Percentiles rank a stretch among this genome's conserved stretches.
These are phyloP conservation scores for Phalangium opilio DNA, from an alignment of 2,888 invertebrate genomes.

Conservation along the genomic window DNA sequence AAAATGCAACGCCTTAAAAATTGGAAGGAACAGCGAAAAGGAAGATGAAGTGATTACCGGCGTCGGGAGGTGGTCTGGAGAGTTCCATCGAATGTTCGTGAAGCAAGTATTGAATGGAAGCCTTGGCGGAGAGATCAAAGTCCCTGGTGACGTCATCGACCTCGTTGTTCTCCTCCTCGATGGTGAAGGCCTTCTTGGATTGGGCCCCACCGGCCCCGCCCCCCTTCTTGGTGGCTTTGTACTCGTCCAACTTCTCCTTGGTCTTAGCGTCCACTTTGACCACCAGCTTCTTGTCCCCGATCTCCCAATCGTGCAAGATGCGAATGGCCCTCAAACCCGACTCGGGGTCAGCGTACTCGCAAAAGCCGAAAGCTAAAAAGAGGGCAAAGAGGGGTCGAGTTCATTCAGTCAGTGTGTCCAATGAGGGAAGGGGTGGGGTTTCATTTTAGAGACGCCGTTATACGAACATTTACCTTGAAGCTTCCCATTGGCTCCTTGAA, in stretches of 20 bases:
- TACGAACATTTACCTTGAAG: constrained; percentile 33
- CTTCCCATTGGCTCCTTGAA: constrained; percentile 52
- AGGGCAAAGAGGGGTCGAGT: constrained; percentile 5
- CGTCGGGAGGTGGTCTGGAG: constrained; percentile 24
- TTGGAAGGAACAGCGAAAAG: background rate
- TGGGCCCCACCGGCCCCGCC: too few species aligned
- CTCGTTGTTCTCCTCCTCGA: constrained; percentile 20
- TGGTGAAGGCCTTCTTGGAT: constrained; percentile 3
- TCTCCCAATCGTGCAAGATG: constrained; percentile 75
- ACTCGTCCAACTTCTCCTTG: constrained; percentile 80
- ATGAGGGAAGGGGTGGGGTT: too few species aligned
- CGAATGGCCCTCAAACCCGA: constrained; percentile 86
- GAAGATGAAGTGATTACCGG: constrained; percentile 8
- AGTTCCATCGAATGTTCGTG: constrained; percentile 60
- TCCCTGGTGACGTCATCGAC: constrained; percentile 58
- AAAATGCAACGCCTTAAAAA: too few species aligned
- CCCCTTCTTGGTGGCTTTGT: constrained; percentile 42
- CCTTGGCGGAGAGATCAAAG: constrained; percentile 55
- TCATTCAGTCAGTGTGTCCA: too few species aligned
- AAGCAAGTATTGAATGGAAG: constrained; percentile 62
- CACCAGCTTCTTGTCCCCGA: constrained; percentile 83
- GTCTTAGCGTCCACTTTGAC: constrained; percentile 97
- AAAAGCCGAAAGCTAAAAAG: constrained; percentile 74
- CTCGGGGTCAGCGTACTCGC: constrained; percentile 90
- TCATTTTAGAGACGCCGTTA: background rate